Conservation (phyloP, 1,140 invertebrate genomes). For the Bombyx mandarina region DNA sequence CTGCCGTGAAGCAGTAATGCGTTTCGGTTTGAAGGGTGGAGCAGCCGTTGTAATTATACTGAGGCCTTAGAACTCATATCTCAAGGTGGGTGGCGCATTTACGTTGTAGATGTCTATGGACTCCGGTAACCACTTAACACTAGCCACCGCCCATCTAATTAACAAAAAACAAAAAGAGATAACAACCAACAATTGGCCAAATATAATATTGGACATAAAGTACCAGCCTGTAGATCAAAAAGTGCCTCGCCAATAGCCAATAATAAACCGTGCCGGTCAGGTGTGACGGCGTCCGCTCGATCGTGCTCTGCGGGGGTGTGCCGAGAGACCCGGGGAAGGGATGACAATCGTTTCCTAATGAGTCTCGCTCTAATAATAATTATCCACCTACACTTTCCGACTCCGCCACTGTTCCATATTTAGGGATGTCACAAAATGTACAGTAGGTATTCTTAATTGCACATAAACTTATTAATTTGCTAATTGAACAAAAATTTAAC, state of each 20-base stretch:
- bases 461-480: too few relatives aligned
- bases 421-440: slow-evolving; percentile 25
- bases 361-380: slow-evolving; percentile 61
- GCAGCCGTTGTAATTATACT: too few relatives aligned
- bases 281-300: slow-evolving; percentile 32
- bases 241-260: slow-evolving; percentile 42
- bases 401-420: slow-evolving; percentile 19
- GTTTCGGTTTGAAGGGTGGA: too few relatives aligned
- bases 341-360: slow-evolving; percentile 65
- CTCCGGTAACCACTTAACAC: too few relatives aligned
- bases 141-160: too few relatives aligned
- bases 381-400: slow-evolving; percentile 66
- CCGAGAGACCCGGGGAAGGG: slow-evolving; percentile 23
- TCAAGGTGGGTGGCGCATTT: too few relatives aligned
- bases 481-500: background rate
- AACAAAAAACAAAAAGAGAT: too few relatives aligned
- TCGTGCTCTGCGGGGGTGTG: slow-evolving; percentile 3
- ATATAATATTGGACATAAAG: background rate
- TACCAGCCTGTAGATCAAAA: slow-evolving; percentile 35
- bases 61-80: too few relatives aligned
- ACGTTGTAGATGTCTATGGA: too few relatives aligned
- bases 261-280: slow-evolving; percentile 49
- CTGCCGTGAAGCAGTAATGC: too few relatives aligned
- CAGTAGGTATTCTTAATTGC: background rate
- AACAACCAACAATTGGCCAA: background rate